A percentile compares a stretch with the other conserved stretches of the same genome.
Evolutionary conservation across 2,797 vertebrate genomes (phyloP).

Genomic region (Taenioides sp.): DNA sequence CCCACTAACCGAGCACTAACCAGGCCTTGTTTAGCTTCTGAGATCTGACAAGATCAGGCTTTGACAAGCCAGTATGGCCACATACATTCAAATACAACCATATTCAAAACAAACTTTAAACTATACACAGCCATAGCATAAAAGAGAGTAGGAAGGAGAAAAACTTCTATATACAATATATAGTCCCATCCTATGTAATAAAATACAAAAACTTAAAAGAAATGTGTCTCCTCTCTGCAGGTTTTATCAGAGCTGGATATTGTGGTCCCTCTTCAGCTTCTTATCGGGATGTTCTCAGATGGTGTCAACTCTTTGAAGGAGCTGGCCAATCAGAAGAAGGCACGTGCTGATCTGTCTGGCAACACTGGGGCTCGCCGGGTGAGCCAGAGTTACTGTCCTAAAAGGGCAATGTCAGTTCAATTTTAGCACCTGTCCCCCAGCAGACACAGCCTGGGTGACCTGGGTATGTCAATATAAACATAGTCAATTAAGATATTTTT

Average conservation of each 20-base stretch:
- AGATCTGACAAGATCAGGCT: too few species aligned
- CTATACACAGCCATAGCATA: too few species aligned
- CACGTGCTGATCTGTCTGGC: constrained; percentile 84
- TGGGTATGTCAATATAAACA: too few species aligned
- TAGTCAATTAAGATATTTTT: too few species aligned
- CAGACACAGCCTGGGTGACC: too few species aligned
- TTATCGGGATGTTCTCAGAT: constrained; percentile 99
- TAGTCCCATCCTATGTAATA: too few species aligned
- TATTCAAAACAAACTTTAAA: too few species aligned
- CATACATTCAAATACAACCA: constrained; percentile 15
- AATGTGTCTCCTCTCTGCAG: constrained; percentile 63
- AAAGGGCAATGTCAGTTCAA: not conserved
- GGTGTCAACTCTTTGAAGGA: constrained; percentile 98
- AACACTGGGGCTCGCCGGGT: constrained; percentile 90
- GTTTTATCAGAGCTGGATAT: constrained; percentile 98
- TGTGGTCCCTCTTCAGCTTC: constrained; percentile 92
- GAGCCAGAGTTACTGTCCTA: constrained; percentile 47
- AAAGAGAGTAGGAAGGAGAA: too few species aligned
- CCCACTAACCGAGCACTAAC: too few species aligned
- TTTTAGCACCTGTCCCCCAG: not conserved
- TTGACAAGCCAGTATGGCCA: not conserved
- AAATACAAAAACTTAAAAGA: not conserved
- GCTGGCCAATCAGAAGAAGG: constrained; percentile 94
- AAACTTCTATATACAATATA: too few species aligned
- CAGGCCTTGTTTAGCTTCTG: too few species aligned